phyloP scores from a whole-genome alignment of 2,888 invertebrate species.

The Apotomis betuletana region DNA sequence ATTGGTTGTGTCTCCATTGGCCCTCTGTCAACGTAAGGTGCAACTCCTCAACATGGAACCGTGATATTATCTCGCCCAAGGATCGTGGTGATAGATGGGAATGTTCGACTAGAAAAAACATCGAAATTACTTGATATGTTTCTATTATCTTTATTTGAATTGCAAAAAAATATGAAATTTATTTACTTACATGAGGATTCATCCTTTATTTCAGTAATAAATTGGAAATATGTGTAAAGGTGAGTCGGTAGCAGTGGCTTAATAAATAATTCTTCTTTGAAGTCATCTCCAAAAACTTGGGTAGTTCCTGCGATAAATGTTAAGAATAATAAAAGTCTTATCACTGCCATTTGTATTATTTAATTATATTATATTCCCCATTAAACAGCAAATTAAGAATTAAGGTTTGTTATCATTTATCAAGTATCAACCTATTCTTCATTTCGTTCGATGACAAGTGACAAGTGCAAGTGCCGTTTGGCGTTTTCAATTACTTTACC shows the following conservation, averaged over 20 bases:
- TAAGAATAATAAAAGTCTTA: conserved; percentile 18
- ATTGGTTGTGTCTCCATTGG: conserved; percentile 95
- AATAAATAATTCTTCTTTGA: conserved; percentile 94
- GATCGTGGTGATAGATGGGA: conserved; percentile 94
- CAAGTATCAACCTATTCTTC: not conserved
- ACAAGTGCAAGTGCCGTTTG: too few relatives aligned
- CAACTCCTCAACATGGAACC: conserved; percentile 93
- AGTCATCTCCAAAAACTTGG: conserved; percentile 84
- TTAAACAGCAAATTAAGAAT: not conserved
- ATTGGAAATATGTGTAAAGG: conserved; percentile 95
- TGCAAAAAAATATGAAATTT: not conserved
- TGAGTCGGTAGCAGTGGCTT: conserved; percentile 93
- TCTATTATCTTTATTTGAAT: not conserved
- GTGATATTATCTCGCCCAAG: conserved; percentile 92
- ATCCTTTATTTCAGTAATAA: conserved; percentile 90
- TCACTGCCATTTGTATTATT: conserved; percentile 15
- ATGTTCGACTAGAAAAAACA: conserved; percentile 87
- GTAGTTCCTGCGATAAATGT: conserved; percentile 15
- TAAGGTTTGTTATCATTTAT: not conserved
- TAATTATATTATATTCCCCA: conserved; percentile 8
- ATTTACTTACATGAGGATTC: conserved; percentile 84
- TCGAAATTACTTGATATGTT: not conserved
- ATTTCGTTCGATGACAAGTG: not conserved
- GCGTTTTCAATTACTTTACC: too few relatives aligned
- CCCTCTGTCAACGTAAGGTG: conserved; percentile 97